phyloP scores from a whole-genome alignment of 2,797 vertebrate genomes.

The Momotus momota region DNA sequence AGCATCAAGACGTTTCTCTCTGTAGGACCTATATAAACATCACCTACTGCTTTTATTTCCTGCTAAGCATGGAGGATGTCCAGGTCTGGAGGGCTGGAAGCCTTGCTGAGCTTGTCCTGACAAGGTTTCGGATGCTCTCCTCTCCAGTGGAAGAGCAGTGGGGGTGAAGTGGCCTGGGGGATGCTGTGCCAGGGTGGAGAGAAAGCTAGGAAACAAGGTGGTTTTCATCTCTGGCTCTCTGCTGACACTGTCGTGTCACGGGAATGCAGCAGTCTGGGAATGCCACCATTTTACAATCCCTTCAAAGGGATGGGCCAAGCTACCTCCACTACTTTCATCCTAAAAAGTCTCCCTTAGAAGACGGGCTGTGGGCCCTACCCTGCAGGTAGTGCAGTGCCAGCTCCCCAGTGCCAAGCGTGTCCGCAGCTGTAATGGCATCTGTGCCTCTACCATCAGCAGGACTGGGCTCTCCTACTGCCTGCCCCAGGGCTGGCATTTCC shows the following conservation, averaged over 20 bases:
- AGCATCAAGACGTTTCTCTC: not conserved
- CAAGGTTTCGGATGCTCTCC: not conserved
- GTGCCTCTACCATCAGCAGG: fast-evolving
- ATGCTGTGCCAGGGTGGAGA: not conserved
- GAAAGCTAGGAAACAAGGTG: not conserved
- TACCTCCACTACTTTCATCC: not conserved
- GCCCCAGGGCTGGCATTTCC: not conserved
- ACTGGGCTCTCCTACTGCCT: not conserved
- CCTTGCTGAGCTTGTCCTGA: not conserved
- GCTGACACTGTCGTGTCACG: not conserved
- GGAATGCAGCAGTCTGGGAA: not conserved
- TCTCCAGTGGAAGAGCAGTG: not conserved
- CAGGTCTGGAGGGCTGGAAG: not conserved
- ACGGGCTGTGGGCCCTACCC: not conserved
- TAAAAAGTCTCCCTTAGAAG: not conserved
- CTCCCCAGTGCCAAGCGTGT: not conserved
- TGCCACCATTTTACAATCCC: not conserved
- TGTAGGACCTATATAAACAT: not conserved
- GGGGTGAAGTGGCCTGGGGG: not conserved
- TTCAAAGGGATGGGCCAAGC: not conserved
- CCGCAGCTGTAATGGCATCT: not conserved
- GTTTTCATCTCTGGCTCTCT: not conserved
- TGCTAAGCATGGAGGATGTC: not conserved
- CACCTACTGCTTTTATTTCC: constrained; percentile 59
- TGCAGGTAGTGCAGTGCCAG: not conserved